phyloP scores from a whole-genome alignment of 2,888 invertebrate species.

The Muscina levida region DNA sequence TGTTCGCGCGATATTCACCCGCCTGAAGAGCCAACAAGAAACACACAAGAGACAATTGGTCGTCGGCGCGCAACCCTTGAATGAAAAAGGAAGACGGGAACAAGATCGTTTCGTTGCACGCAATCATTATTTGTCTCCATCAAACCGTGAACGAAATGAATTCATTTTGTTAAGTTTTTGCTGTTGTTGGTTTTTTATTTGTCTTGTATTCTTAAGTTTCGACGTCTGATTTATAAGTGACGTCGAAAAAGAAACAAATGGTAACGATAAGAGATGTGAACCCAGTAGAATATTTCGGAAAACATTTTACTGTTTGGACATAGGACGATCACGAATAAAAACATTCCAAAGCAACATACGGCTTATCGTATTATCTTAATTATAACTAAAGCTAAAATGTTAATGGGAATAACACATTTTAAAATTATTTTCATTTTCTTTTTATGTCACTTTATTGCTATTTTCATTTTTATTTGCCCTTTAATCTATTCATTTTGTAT shows the following conservation, averaged over 20 bases:
- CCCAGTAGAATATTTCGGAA: not conserved
- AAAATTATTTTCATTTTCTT: too few species aligned
- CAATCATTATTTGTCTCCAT: conserved; percentile 64
- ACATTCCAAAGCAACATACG: too few species aligned
- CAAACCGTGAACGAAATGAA: conserved; percentile 61
- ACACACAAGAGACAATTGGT: conserved; percentile 28
- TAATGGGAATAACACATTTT: too few species aligned
- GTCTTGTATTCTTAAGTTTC: conserved; percentile 19
- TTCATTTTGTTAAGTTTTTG: conserved; percentile 46
- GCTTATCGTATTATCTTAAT: too few species aligned
- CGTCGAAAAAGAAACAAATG: not conserved
- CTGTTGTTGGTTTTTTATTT: conserved; percentile 26
- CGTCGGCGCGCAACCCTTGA: conserved; percentile 5
- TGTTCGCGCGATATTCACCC: not conserved
- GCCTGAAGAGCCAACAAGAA: too few species aligned
- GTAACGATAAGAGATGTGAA: not conserved
- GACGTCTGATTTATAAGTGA: conserved; percentile 5
- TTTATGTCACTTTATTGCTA: too few species aligned
- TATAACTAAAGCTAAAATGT: too few species aligned
- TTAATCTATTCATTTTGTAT: too few species aligned
- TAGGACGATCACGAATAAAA: too few species aligned
- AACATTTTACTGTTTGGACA: too few species aligned
- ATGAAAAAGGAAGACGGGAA: not conserved
- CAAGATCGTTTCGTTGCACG: conserved; percentile 63
- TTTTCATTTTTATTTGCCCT: too few species aligned